Conservation (phyloP, 2,113 vertebrate genomes). For the Aspidoscelis tigris region DNA sequence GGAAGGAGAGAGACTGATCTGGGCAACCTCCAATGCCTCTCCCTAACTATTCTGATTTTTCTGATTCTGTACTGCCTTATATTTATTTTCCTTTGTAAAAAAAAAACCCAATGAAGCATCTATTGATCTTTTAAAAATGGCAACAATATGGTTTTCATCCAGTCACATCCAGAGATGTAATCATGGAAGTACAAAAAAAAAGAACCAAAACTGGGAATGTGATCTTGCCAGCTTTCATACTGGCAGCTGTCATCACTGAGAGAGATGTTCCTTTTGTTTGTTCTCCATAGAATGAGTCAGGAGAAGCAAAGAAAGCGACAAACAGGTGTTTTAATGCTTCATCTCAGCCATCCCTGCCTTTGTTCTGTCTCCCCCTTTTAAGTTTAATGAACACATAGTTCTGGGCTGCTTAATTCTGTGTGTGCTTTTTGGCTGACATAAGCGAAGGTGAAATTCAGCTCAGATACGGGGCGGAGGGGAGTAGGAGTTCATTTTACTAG, state of each 20-base stretch:
- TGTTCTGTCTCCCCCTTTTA: background rate
- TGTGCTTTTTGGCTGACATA: background rate
- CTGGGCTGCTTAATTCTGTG: background rate
- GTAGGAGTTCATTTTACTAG: background rate
- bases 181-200: background rate
- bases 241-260: too few species aligned
- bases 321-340: background rate
- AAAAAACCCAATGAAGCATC: too few species aligned
- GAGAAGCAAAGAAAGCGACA: background rate
- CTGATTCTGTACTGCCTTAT: too few species aligned
- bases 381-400: constrained; percentile 10
- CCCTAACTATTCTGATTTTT: too few species aligned
- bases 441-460: background rate
- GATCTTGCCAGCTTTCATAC: too few species aligned
- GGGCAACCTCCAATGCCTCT: too few species aligned
- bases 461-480: background rate
- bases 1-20: too few species aligned
- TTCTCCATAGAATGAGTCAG: background rate
- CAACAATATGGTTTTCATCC: too few species aligned
- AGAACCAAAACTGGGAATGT: too few species aligned
- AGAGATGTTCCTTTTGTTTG: background rate
- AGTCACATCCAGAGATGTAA: background rate
- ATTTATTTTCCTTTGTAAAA: too few species aligned
- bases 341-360: background rate
- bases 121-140: too few species aligned